A percentile compares a stretch with the other conserved stretches of the same genome.
Evolutionary conservation across 2,797 vertebrate genomes (phyloP).

Genomic region (Crocidura indochinensis): DNA sequence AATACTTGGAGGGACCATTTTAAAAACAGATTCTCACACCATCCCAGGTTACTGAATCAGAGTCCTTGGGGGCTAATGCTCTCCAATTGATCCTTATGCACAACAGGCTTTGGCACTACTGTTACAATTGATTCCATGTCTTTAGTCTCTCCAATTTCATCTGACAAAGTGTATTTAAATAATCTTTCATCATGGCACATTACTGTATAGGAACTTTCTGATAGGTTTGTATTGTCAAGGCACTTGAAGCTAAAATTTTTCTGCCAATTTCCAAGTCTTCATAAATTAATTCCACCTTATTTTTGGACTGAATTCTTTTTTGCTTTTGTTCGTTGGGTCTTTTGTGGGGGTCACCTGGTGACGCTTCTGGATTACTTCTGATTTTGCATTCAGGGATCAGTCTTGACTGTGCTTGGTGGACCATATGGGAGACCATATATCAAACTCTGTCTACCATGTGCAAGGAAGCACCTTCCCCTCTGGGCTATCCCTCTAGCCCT

Average conservation of each 20-base stretch:
- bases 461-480: too few species aligned
- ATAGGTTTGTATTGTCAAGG: background rate
- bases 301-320: slow-evolving; percentile 21
- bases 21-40: background rate
- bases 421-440: too few species aligned
- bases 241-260: slow-evolving; percentile 16
- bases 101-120: background rate
- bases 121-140: background rate
- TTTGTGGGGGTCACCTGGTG: too few species aligned
- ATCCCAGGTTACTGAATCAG: background rate
- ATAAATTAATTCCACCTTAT: background rate
- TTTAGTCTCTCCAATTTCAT: slow-evolving; percentile 19
- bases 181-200: background rate
- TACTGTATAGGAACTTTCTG: slow-evolving; percentile 27
- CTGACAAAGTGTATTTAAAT: background rate
- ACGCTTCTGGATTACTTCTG: too few species aligned
- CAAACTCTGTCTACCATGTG: too few species aligned
- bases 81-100: background rate
- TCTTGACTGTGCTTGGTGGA: too few species aligned
- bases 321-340: too few species aligned
- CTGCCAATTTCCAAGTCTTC: slow-evolving; percentile 24
- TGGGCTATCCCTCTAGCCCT: too few species aligned
- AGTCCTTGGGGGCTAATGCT: background rate
- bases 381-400: too few species aligned
- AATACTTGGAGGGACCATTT: background rate